phyloP scores from a whole-genome alignment of 1,140 invertebrate genomes.

The Drosophila tsacasi region DNA sequence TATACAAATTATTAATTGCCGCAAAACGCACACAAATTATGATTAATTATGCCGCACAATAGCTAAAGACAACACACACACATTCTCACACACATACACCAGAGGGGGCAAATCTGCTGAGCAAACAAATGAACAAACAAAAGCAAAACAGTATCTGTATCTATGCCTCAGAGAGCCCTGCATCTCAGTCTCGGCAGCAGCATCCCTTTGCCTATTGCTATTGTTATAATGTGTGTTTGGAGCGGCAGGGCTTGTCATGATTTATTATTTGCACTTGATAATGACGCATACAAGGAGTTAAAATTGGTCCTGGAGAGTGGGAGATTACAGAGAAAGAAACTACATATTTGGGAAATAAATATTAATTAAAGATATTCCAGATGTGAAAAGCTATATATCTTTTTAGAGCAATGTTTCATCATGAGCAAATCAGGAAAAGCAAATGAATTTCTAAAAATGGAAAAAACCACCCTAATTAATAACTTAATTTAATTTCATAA shows the following conservation, averaged over 20 bases:
- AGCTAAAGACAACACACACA: conserved; percentile 42
- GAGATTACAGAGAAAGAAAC: conserved; percentile 10
- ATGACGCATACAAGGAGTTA: conserved; percentile 64
- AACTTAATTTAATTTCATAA: too few relatives aligned
- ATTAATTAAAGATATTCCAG: not conserved
- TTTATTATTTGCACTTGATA: conserved; percentile 83
- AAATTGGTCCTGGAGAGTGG: conserved; percentile 7
- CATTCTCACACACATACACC: not conserved
- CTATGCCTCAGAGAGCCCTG: conserved; percentile 15
- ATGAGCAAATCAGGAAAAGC: too few relatives aligned
- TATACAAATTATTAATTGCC: conserved; percentile 80
- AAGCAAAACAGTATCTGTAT: conserved; percentile 59
- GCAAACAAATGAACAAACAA: conserved; percentile 60
- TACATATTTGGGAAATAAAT: not conserved
- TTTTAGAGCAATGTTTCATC: too few relatives aligned
- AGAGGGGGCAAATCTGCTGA: conserved; percentile 36
- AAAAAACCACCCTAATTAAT: too few relatives aligned
- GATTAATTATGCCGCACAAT: conserved; percentile 76
- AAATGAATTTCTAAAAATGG: too few relatives aligned
- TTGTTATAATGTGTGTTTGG: conserved; percentile 31
- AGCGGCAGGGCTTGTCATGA: conserved; percentile 62
- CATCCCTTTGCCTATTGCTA: conserved; percentile 1
- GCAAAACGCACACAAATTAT: conserved; percentile 77
- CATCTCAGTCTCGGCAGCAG: not conserved
- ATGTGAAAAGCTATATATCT: too few relatives aligned